These are phyloP conservation scores for Sebastes paucispinis DNA, from an alignment of 2,797 vertebrate species.

Conservation along the genomic window DNA sequence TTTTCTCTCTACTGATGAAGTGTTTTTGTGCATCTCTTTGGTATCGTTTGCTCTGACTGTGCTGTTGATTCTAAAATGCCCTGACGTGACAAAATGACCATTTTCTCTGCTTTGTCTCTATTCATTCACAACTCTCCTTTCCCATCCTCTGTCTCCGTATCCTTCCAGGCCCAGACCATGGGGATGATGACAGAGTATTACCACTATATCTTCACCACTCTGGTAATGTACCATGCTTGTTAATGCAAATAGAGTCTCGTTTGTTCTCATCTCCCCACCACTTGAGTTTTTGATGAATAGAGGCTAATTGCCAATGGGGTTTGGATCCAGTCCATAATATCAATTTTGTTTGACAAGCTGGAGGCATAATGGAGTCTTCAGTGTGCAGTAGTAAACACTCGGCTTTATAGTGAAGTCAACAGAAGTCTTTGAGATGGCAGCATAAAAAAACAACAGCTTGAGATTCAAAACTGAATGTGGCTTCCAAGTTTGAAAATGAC, in stretches of 20 bases:
- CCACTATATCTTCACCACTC: slow-evolving; percentile 99
- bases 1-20: neutral
- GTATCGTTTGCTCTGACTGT: slow-evolving; percentile 35
- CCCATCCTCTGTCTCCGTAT: slow-evolving; percentile 24
- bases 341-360: slow-evolving; percentile 78
- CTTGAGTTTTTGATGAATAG: slow-evolving; percentile 77
- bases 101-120: slow-evolving; percentile 18
- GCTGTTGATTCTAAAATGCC: slow-evolving; percentile 53
- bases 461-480: slow-evolving; percentile 34
- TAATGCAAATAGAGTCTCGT: slow-evolving; percentile 74
- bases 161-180: slow-evolving; percentile 95
- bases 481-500: slow-evolving; percentile 9
- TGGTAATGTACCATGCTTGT: slow-evolving; percentile 89
- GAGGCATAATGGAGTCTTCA: slow-evolving; percentile 73
- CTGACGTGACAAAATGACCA: slow-evolving; percentile 45
- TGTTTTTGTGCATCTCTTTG: neutral
- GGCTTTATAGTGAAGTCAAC: slow-evolving; percentile 63
- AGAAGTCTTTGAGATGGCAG: slow-evolving; percentile 59
- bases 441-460: slow-evolving; percentile 41
- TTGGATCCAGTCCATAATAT: slow-evolving; percentile 77
- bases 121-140: slow-evolving; percentile 48
- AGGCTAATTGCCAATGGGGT: slow-evolving; percentile 76
- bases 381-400: slow-evolving; percentile 65
- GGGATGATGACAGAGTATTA: slow-evolving; percentile 99
- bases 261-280: slow-evolving; percentile 67